Base-by-base conservation (phyloP, 2,113 vertebrate genomes). In the Zosterops pallidus region DNA sequence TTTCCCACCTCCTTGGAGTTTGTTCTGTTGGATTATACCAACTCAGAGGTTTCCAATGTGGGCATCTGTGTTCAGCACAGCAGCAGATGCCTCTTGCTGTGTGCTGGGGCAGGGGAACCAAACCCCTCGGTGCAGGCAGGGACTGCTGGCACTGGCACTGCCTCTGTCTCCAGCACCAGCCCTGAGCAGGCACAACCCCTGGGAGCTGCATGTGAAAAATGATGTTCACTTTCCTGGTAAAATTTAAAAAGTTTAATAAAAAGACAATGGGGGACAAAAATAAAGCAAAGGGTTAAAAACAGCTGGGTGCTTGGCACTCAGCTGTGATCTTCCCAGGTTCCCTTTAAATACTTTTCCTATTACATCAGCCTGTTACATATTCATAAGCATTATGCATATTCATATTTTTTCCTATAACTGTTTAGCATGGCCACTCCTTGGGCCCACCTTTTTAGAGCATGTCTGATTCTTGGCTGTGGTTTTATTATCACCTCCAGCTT, bases 1-100 rank as follows among this genome's bases (percentile, higher is more conserved):
- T 77, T 88, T 59, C 31, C 56, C 24, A 44, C 37, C 8, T 68
- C 53, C 8, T 0, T 17, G 14, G 28, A 14, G 17, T 12, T 83
- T 24, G 13, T 64, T 64, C 42, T 10, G 1, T 57, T 63, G 44
- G 22, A 15, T 37, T 64, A 18, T 41, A 37, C 18, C 35, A 49
- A 3, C 22, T n/a, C 28, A n/a, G 13, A 72, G 39, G 19, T 72
- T 90, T 81, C n/a, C 42, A 47, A 2, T 0, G 0, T 26, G 77
- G 25, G 29, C 8, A 41, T 24, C 25, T 49, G 31, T 29, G 9
- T 39, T 10, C 65, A 76, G 62, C 67, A 39, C 44, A 59, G 39
- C 67, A 75, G 46, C 56, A 11, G 4, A 0, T 0, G 4, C 41
- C 47, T 21, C 16, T 14, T 0, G 20, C 41, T 22, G 28, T 9